Base-by-base conservation (phyloP, 2,797 vertebrate species). In the Percopsis omiscomaycus region DNA sequence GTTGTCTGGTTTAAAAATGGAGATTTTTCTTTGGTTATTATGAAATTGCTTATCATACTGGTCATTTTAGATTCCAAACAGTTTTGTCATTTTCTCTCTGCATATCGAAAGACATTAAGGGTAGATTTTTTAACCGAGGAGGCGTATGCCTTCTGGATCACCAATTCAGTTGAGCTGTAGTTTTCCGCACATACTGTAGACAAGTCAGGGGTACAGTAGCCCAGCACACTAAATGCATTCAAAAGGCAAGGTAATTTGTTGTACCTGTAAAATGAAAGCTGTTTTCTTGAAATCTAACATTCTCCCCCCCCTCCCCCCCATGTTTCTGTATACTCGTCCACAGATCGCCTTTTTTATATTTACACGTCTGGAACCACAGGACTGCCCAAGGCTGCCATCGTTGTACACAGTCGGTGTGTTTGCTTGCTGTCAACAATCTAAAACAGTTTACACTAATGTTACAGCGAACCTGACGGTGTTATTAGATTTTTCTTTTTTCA, bases 341-440 rank as follows among this genome's bases (percentile, higher is more conserved):
- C 84, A 96, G 95, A 95, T 72, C 92, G 91, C 0, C 91, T 96
- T 46, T 95, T 97, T 89, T 98, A 96, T 58, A 95, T 98, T 85
- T 98, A 96, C 79, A 96, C 95, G 0, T 98, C 96, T 0, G 95
- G 96, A 29, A 98, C 95, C 12, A 96, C 95, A 0, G 96, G 95
- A 62, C 87, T 96, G 66, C 95, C 95, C 49, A 96, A 96, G 71
- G 95, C 96, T 9, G 95, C 95, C 69, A 96, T 96, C 3, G 91
- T 97, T 2, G 94, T 96, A 9, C 94, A 97, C 79, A 96, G 95
- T 87, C 93, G 94, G 94, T 95, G 89, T 37, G 92, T 81, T 57
- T 49, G 28, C 22, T 60, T 32, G 5, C 1, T 22, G 12, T 48
- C 50, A 9, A 14, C 15, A 37, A 49, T 57, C 54, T 29, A 48